A percentile compares a stretch with the other conserved stretches of the same genome.
Evolutionary conservation across 2,888 invertebrate species (phyloP).

Genomic region (Ferdinandea cuprea): DNA sequence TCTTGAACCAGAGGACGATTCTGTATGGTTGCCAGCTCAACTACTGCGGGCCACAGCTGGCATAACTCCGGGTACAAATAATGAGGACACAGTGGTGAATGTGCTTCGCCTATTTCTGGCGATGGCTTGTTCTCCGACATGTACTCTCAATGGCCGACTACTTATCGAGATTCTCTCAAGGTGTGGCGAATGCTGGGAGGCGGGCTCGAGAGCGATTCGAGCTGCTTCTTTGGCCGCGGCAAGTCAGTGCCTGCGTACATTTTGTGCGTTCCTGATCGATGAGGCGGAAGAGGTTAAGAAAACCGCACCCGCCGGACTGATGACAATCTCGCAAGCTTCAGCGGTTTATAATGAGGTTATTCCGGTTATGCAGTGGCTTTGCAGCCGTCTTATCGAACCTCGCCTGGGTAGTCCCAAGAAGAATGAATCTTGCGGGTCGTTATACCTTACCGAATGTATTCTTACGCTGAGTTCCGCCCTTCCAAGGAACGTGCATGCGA

Average conservation of each 20-base stretch:
- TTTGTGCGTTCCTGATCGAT: slow-evolving; percentile 89
- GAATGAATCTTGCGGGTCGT: slow-evolving; percentile 82
- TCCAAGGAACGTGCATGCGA: slow-evolving; percentile 91
- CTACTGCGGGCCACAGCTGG: slow-evolving; percentile 91
- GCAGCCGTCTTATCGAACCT: slow-evolving; percentile 92
- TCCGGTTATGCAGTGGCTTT: slow-evolving; percentile 94
- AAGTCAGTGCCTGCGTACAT: slow-evolving; percentile 93
- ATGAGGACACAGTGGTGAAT: slow-evolving; percentile 93
- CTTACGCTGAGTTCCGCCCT: slow-evolving; percentile 92
- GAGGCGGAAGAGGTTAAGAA: slow-evolving; percentile 85
- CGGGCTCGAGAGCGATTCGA: slow-evolving; percentile 90
- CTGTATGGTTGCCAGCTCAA: slow-evolving; percentile 96
- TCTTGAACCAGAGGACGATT: slow-evolving; percentile 95
- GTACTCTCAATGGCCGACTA: slow-evolving; percentile 94
- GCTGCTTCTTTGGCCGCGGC: slow-evolving; percentile 95
- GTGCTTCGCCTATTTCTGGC: slow-evolving; percentile 90
- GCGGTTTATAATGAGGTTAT: slow-evolving; percentile 95
- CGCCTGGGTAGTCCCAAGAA: slow-evolving; percentile 84
- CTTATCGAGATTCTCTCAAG: slow-evolving; percentile 94
- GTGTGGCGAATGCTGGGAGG: slow-evolving; percentile 92
- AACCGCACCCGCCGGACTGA: slow-evolving; percentile 84
- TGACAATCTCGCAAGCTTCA: slow-evolving; percentile 86
- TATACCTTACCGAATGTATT: slow-evolving; percentile 94
- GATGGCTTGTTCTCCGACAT: slow-evolving; percentile 93
- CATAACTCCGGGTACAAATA: slow-evolving; percentile 85